Conservation (phyloP, 2,797 vertebrate species). For the Enoplosus armatus region DNA sequence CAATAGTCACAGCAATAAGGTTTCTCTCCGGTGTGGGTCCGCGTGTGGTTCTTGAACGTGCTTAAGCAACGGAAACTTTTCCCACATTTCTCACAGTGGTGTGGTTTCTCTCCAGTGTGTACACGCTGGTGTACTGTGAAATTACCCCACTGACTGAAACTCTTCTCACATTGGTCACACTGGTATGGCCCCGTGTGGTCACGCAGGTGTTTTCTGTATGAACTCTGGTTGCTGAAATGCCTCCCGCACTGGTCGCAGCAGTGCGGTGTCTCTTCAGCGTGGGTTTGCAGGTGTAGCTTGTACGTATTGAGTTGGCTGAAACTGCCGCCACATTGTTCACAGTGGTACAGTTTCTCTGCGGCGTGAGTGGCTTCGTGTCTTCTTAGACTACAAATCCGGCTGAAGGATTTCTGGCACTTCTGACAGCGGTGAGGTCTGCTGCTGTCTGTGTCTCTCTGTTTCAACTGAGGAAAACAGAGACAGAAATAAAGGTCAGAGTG, state of each 20-base stretch:
- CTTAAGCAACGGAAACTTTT: constrained; percentile 49
- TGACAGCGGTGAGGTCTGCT: constrained; percentile 36
- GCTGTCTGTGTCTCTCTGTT: neutral
- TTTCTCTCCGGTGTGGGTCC: constrained; percentile 56
- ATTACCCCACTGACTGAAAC: constrained; percentile 35
- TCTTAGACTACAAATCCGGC: constrained; percentile 46
- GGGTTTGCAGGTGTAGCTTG: constrained; percentile 29
- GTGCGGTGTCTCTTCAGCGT: constrained; percentile 34
- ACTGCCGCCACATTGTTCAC: constrained; percentile 43
- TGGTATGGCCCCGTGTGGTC: constrained; percentile 45
- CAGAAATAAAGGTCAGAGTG: neutral
- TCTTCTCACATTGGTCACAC: constrained; percentile 52
- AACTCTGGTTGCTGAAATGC: constrained; percentile 42
- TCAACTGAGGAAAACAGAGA: constrained; percentile 14
- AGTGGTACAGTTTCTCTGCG: constrained; percentile 22
- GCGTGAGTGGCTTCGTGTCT: constrained; percentile 45
- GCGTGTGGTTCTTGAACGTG: constrained; percentile 41
- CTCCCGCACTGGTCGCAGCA: constrained; percentile 50
- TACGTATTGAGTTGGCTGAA: constrained; percentile 31
- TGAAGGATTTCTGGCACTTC: constrained; percentile 43
- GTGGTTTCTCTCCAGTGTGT: constrained; percentile 51
- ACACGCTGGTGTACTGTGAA: constrained; percentile 51
- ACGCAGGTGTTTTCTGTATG: constrained; percentile 43
- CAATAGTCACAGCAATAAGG: constrained; percentile 41
- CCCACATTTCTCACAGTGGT: constrained; percentile 36